Percentiles rank a stretch among this genome's conserved stretches.
Evolutionary conservation across 2,113 vertebrate species (phyloP).

Genomic region (Piaya cayana): DNA sequence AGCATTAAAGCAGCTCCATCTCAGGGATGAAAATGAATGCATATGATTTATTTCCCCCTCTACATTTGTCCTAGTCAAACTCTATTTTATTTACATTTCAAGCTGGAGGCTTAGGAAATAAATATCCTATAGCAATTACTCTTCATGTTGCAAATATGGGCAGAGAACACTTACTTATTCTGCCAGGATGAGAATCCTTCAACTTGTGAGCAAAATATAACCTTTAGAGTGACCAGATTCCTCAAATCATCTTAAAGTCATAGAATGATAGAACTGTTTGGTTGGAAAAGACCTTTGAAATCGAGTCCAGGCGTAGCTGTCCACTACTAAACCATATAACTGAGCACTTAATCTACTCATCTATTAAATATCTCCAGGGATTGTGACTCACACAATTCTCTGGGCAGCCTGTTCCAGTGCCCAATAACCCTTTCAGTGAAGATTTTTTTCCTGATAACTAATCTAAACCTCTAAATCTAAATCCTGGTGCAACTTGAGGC

Average conservation of each 20-base stretch:
- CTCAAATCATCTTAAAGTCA: background rate
- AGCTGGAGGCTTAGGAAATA: background rate
- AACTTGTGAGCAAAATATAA: background rate
- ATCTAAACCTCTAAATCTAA: no score
- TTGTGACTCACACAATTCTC: no score
- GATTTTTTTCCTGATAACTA: no score
- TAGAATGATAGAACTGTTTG: no score
- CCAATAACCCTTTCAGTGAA: no score
- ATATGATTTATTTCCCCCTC: background rate
- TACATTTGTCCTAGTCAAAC: background rate
- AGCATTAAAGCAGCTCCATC: background rate
- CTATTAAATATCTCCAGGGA: no score
- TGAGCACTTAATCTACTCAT: no score
- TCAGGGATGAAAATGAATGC: background rate
- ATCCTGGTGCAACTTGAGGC: no score
- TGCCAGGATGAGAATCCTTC: background rate
- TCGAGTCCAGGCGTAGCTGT: no score
- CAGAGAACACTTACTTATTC: background rate
- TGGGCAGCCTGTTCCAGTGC: no score
- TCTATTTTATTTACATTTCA: background rate
- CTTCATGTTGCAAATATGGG: background rate
- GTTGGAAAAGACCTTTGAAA: no score
- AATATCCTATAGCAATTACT: background rate
- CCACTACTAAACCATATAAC: no score
- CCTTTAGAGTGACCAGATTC: background rate